phyloP scores from a whole-genome alignment of 2,113 vertebrate species.

The Coryphaenoides rupestris region DNA sequence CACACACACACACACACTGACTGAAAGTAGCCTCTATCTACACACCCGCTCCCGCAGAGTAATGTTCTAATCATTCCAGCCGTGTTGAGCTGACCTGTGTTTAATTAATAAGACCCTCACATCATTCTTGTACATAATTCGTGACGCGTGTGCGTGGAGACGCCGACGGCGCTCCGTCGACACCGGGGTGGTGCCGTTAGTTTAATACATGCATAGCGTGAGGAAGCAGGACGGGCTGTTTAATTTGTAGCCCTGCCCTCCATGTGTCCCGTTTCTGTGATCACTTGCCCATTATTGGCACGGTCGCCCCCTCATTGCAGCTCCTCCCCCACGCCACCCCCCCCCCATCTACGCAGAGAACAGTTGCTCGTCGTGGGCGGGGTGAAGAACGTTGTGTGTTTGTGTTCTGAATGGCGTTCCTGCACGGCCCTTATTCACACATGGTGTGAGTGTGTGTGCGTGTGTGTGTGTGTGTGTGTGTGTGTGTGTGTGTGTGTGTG shows the following conservation, averaged over 20 bases:
- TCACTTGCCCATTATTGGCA: too few relatives aligned
- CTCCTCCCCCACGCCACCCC: background rate
- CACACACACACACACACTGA: too few relatives aligned
- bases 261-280: too few relatives aligned
- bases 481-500: background rate
- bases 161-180: slow-evolving; percentile 14
- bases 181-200: slow-evolving; percentile 16
- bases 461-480: background rate
- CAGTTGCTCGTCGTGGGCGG: too few relatives aligned
- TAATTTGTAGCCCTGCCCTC: background rate
- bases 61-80: slow-evolving; percentile 36
- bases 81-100: slow-evolving; percentile 23
- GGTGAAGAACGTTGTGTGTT: too few relatives aligned
- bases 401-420: background rate
- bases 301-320: too few relatives aligned
- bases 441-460: too few relatives aligned
- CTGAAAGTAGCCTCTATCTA: too few relatives aligned
- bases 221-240: background rate
- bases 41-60: slow-evolving; percentile 11
- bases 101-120: slow-evolving; percentile 43
- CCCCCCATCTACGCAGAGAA: too few relatives aligned
- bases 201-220: background rate
- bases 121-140: slow-evolving; percentile 15
- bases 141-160: slow-evolving; percentile 11
- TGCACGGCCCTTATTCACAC: slow-evolving; percentile 26